phyloP scores from a whole-genome alignment of 1,140 invertebrate species.

The Rhyacophila brunnea region DNA sequence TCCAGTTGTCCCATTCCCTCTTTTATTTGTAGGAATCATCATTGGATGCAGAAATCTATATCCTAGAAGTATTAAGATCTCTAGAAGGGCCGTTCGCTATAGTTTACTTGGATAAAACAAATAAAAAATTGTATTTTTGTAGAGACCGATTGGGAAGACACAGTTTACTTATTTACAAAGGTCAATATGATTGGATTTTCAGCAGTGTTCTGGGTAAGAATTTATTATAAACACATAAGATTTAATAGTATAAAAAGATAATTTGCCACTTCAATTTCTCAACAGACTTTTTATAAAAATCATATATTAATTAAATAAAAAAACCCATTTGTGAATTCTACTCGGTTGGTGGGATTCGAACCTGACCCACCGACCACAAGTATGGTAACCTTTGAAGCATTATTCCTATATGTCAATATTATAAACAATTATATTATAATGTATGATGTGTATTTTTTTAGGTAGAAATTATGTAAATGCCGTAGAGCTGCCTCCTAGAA shows the following conservation, averaged over 20 bases:
- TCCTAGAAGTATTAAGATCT: constrained; percentile 43
- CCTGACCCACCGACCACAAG: no score
- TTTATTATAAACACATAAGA: constrained; percentile 7
- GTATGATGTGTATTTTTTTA: constrained; percentile 29
- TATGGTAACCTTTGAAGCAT: no score
- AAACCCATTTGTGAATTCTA: no score
- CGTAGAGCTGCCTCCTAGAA: constrained; percentile 72
- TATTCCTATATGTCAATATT: no score
- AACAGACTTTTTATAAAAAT: no score
- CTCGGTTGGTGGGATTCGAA: no score
- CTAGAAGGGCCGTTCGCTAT: constrained; percentile 84
- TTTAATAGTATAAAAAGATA: no score
- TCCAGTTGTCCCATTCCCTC: no score
- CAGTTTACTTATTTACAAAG: constrained; percentile 70
- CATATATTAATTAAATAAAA: no score
- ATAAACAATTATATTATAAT: neutral
- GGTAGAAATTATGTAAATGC: constrained; percentile 53
- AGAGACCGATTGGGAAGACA: constrained; percentile 84
- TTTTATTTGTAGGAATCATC: neutral
- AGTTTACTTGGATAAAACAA: constrained; percentile 70
- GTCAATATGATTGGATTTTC: constrained; percentile 50
- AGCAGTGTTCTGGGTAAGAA: constrained; percentile 58
- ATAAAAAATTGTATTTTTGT: constrained; percentile 73
- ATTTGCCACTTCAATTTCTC: no score
- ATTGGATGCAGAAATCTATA: neutral